Evolutionary conservation across 2,888 invertebrate species (phyloP), one percentile per base, ranked within the genome.

Genomic region (Entomobrya multifasciata): DNA sequence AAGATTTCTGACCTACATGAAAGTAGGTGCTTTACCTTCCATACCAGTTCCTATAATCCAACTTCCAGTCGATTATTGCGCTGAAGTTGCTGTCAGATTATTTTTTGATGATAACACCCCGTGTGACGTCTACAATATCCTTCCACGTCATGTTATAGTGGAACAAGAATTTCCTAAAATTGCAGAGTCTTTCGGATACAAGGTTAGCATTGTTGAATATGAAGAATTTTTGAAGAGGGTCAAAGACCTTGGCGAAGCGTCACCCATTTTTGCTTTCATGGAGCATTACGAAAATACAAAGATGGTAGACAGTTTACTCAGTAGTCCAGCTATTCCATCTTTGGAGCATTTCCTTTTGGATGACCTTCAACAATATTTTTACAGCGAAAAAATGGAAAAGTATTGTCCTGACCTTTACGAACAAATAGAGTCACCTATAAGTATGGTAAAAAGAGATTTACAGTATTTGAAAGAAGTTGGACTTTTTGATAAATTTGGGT

Each of bases 41-140:
- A 13, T 20, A 11, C 82, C 87, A 10, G 17, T 60, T n/a, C 87
- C 86, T 10, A 85, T 36, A n/a, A n/a, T 74, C 5, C 15, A 44
- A 0, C 57, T 89, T 22, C 78, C 89, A 0, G 89, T 88, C 0
- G 88, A 90, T 47, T 41, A 41, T 10, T 86, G 87, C 62, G 89
- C 88, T 0, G 41, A 83, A 0, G 60, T 88, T n/a, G 36, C 88
- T 3, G 52, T 76, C 0, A 57, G 67, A 17, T 8, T 90, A 8
- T 83, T 89, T 22, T 78, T 90, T 8, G 76, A 82, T 76, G 67
- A 82, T 4, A 15, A 67, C 20, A 27, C 87, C 0, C 87, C 88
- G 30, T 47, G 8, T 13, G 90, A 87, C 1, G 82, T 89, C 10
- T 90, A 89, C 86, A 89, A 90, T 27, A 49, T 90, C 11, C 20